Base-by-base conservation (phyloP, 2,113 vertebrate genomes). In the Trichomycterus rosablanca region DNA sequence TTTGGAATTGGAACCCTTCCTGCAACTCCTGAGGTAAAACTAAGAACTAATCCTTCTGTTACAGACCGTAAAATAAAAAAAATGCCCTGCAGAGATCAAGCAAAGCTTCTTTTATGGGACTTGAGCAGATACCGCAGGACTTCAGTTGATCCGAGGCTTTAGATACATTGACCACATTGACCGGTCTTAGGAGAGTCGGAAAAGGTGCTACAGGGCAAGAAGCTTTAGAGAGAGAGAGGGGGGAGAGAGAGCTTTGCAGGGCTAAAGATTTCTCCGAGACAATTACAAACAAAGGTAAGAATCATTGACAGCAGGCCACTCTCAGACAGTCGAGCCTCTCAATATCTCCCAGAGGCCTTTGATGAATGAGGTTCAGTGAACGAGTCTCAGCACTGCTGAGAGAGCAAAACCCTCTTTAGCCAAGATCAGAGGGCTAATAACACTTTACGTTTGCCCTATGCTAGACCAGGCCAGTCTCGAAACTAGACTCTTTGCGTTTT, bases 271-370 rank as follows among this genome's bases (percentile, higher is more conserved):
- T 22, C 59, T 72, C 53, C 59, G n/a, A 59, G 48, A 63, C 72
- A 70, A 70, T 72, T 70, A 65, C 55, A 69, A 71, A 71, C 71
- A 67, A 63, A 68, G 75, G 63, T 71, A 54, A 52, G 53, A 71
- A 65, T 49, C 74, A 74, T 73, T 71, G 71, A 68, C 74, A 71
- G 61, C 12, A 20, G 32, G 56, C 42, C 5, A 42, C 49, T 62
- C 49, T 59, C 55, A 59, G 69, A 65, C 64, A 53, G 60, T 48
- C 56, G 52, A 61, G 59, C 63, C 67, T 76, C 71, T 76, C 74
- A 70, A 76, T 76, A 76, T 70, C 61, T 73, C 64, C 49, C 59
- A 48, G 22, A 66, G 45, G 60, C 11, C 18, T 26, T 49, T 70
- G 57, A 73, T 76, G 66, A 70, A 66, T 67, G 57, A 63, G 42